Conservation (phyloP, 2,888 invertebrate species). For the Eustalomyia histrio region DNA sequence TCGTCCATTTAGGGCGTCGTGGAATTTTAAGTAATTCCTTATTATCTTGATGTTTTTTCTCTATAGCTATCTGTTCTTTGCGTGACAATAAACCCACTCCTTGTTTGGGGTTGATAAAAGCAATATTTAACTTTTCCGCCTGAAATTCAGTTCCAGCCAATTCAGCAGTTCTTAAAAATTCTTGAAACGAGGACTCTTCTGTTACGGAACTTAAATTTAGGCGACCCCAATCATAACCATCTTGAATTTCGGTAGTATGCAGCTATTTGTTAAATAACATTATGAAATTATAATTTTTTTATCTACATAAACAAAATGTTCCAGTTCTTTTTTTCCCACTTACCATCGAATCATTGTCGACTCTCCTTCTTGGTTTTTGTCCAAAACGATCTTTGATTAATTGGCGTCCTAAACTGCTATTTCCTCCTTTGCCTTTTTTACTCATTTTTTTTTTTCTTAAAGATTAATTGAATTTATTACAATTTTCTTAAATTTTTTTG, state of each 20-base stretch:
- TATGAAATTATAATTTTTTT: not conserved
- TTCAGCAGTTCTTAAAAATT: conserved; percentile 96
- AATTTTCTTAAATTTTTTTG: not conserved
- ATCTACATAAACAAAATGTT: not conserved
- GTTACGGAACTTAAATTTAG: conserved; percentile 95
- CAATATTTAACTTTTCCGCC: conserved; percentile 92
- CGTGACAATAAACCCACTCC: conserved; percentile 83
- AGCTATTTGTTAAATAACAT: conserved; percentile 77
- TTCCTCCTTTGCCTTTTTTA: conserved; percentile 83
- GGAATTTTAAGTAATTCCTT: conserved; percentile 88
- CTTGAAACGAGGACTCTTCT: conserved; percentile 97
- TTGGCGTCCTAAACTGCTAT: conserved; percentile 83
- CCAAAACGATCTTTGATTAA: conserved; percentile 89
- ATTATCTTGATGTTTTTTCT: conserved; percentile 82
- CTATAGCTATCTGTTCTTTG: conserved; percentile 81
- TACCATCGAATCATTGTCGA: conserved; percentile 88
- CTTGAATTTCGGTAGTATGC: conserved; percentile 92
- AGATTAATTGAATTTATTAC: conserved; percentile 3
- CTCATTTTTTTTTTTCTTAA: conserved; percentile 81
- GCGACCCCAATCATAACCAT: conserved; percentile 95
- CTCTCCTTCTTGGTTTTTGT: conserved; percentile 83
- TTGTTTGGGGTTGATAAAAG: conserved; percentile 84
- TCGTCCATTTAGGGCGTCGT: conserved; percentile 91
- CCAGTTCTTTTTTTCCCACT: conserved; percentile 64
- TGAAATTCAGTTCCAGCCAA: conserved; percentile 96